Evolutionary conservation across 1,140 invertebrate genomes (phyloP), one percentile per base, ranked within the genome.

Genomic region (Odontomachus brunneus): DNA sequence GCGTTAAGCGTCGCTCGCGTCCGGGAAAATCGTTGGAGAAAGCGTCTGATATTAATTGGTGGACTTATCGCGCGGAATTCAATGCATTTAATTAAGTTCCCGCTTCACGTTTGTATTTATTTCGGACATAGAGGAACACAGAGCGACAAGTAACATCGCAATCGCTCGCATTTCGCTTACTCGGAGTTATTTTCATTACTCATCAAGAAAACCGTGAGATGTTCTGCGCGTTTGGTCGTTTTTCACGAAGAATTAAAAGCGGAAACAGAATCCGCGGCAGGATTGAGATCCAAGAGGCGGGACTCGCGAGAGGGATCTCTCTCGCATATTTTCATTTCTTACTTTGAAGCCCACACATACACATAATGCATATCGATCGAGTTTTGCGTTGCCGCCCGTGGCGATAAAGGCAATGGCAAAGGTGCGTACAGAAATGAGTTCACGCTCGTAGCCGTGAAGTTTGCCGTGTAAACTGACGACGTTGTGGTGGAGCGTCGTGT

Each of bases 1-100:
- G 26, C 62, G 49, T 76, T 76, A 38, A 71, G 17, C 51, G 33
- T 78, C 24, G n/a, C 24, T 69, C 19, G 51, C n/a, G 19, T 80
- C 22, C 33, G 53, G 24, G 9, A 57, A 69, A 33, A 48, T 55
- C n/a, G 15, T 55, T 15, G 29, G 14, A 3, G 44, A 7, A 38
- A 53, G n/a, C 29, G 9, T 51, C 14, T 11, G 19, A 38, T 19
- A 4, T 76, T 53, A 53, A 44, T 33, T 44, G 38, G 49, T 19
- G 22, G 15, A 53, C n/a, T 65, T 19, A 15, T 7, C 4, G 24
- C n/a, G 12, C 19, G 38, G 33, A 22, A 19, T 22, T 11, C 14
- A 11, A 51, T 22, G 49, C 17, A 11, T 44, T 44, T 44, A 44
- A 44, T 44, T 4, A 44, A 11, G 38, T 44, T 44, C 9, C 9